phyloP scores from a whole-genome alignment of 1,140 invertebrate species.

The Drosophila takahashii region DNA sequence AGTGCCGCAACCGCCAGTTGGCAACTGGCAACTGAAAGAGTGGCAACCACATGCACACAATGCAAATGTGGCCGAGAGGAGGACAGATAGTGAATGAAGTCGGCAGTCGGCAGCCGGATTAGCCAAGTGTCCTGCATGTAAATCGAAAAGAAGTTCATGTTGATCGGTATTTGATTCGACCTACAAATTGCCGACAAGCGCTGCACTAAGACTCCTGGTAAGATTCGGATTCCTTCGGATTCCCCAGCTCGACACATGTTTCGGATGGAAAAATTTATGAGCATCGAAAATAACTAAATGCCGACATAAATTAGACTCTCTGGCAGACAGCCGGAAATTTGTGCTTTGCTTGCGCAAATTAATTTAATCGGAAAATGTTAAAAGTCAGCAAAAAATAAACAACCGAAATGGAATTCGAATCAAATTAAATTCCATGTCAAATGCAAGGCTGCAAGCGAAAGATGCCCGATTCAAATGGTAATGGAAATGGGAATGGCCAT shows the following conservation, averaged over 20 bases:
- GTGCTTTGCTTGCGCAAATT: constrained; percentile 62
- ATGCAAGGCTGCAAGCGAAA: constrained; percentile 12
- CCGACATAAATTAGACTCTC: constrained; percentile 59
- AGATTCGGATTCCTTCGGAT: constrained; percentile 1
- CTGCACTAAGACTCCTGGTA: background rate
- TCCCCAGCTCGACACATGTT: background rate
- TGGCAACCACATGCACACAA: constrained; percentile 48
- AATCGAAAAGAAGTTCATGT: constrained; percentile 55
- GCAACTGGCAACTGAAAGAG: constrained; percentile 44
- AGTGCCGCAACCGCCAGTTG: constrained; percentile 56
- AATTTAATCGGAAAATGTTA: constrained; percentile 58
- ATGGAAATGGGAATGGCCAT: constrained; percentile 23
- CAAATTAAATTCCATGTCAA: constrained; percentile 54
- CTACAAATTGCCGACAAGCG: constrained; percentile 51
- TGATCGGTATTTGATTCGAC: constrained; percentile 54
- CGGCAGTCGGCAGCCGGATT: constrained; percentile 37
- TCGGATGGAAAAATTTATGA: constrained; percentile 43
- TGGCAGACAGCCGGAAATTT: constrained; percentile 25
- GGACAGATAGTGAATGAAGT: constrained; percentile 1
- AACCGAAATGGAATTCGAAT: constrained; percentile 54
- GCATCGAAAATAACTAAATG: constrained; percentile 24
- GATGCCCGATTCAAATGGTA: constrained; percentile 18
- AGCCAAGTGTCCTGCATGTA: constrained; percentile 50
- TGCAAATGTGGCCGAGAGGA: constrained; percentile 40
- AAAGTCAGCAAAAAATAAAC: constrained; percentile 54